Evolutionary conservation across 2,888 invertebrate species (phyloP), one percentile per base, ranked within the genome.

Genomic region (Dioctria linearis): DNA sequence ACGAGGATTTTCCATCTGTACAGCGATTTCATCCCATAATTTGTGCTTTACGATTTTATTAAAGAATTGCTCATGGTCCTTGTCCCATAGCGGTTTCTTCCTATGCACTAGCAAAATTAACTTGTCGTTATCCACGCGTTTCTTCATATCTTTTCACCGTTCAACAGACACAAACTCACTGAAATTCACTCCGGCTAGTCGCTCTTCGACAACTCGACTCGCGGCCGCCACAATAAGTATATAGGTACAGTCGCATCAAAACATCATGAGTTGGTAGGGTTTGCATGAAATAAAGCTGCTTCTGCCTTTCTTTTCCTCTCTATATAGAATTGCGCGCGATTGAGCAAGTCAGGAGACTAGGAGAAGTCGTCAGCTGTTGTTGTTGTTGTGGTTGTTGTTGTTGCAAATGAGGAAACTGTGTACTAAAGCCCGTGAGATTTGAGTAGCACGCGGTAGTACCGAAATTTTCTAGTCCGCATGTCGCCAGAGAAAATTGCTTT

Each of bases 21-120:
- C 2, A n/a, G 66, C 66, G 66, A 66, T 42, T 66, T 66, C 66
- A 6, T 66, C 66, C 66, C 66, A 66, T 6, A 5, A 11, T 3
- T 13, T 11, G 2, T 42, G 66, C 43, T 42, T 66, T n/a, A 66
- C 40, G 0, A 11, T 5, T n/a, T 66, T 66, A 2, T 66, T 42
- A n/a, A 42, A 39, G 11, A 1, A 42, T 6, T 6, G 40, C 0
- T 42, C 11, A 13, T n/a, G n/a, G 6, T 2, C n/a, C 43, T 13
- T 66, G 43, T 66, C 5, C 66, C 66, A 66, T 42, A 66, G n/a
- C n/a, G 13, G 11, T 5, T 13, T 43, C 40, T n/a, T 66, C 11
- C 2, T 43, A 6, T 42, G 40, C 2, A 66, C 43, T 3, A 66
- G 40, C 2, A 13, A 4, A 43, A 66, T 66, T 42, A 66, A 66